phyloP scores from a whole-genome alignment of 2,113 vertebrate species.

The Corvus cornix region DNA sequence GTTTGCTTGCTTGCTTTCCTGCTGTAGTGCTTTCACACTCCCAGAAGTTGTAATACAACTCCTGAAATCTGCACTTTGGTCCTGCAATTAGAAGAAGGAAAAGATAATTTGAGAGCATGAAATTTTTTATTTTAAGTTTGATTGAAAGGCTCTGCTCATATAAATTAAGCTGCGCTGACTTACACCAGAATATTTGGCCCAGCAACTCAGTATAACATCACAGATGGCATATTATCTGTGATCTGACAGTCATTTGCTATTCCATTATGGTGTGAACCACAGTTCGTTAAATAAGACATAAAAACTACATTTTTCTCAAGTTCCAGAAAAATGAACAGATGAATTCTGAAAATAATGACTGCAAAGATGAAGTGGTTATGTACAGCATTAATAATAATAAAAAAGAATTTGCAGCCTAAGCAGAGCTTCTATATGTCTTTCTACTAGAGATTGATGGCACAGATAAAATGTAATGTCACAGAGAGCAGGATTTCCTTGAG shows the following conservation, averaged over 20 bases:
- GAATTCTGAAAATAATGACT: neutral
- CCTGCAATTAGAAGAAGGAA: neutral
- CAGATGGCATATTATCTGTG: slow-evolving; percentile 23
- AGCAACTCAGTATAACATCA: neutral
- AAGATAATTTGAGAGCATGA: neutral
- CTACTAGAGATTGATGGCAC: neutral
- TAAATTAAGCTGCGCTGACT: neutral
- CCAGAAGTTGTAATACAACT: neutral
- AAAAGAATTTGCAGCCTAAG: neutral
- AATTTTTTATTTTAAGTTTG: neutral
- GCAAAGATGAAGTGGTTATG: neutral
- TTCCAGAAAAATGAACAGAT: slow-evolving; percentile 16
- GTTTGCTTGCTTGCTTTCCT: neutral
- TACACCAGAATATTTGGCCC: neutral
- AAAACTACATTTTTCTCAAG: neutral
- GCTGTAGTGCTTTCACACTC: neutral
- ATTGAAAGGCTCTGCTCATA: neutral
- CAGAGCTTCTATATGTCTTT: neutral
- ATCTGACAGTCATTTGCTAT: slow-evolving; percentile 4
- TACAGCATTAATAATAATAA: neutral
- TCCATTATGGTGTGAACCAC: neutral
- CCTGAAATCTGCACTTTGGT: neutral
- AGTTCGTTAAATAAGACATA: neutral
- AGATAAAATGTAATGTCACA: slow-evolving; percentile 3
- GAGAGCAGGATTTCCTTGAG: slow-evolving; percentile 10